A percentile compares a stretch with the other conserved stretches of the same genome.
Evolutionary conservation across 2,888 invertebrate species (phyloP).

Genomic region (Nephrocerus scutellatus): DNA sequence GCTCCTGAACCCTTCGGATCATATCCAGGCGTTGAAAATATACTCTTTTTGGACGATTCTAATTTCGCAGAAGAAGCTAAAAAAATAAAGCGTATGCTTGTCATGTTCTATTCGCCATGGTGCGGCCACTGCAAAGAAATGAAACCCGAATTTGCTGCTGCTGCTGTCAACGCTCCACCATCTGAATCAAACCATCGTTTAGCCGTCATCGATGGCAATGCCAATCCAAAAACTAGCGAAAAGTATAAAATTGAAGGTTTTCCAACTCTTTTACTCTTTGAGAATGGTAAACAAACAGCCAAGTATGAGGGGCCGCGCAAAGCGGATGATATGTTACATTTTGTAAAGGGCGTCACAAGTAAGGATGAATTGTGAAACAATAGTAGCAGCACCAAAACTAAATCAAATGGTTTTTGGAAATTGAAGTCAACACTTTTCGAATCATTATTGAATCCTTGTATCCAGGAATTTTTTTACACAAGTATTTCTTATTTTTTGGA

Average conservation of each 20-base stretch:
- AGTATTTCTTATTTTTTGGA: no score
- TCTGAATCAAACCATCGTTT: constrained; percentile 38
- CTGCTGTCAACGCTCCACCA: constrained; percentile 42
- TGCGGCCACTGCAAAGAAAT: constrained; percentile 64
- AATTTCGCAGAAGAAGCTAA: constrained; percentile 63
- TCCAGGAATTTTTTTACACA: no score
- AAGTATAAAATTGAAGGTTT: constrained; percentile 57
- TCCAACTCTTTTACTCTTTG: constrained; percentile 62
- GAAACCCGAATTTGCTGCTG: constrained; percentile 59
- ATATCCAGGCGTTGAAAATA: constrained; percentile 46
- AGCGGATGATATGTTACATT: constrained; percentile 52
- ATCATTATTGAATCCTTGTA: no score
- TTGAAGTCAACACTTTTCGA: no score
- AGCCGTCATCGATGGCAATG: constrained; percentile 62
- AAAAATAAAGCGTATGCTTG: constrained; percentile 69
- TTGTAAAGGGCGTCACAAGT: constrained; percentile 47
- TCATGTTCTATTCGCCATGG: constrained; percentile 86
- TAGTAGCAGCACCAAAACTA: no score
- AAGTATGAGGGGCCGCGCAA: constrained; percentile 56
- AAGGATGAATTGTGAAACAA: no score
- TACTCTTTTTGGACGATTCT: constrained; percentile 52
- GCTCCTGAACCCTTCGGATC: constrained; percentile 47
- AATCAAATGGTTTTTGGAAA: no score
- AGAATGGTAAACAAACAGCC: constrained; percentile 50
- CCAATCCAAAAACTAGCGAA: constrained; percentile 54